Evolutionary conservation across 2,797 vertebrate species (phyloP).

Genomic region (Gallirallus australis): DNA sequence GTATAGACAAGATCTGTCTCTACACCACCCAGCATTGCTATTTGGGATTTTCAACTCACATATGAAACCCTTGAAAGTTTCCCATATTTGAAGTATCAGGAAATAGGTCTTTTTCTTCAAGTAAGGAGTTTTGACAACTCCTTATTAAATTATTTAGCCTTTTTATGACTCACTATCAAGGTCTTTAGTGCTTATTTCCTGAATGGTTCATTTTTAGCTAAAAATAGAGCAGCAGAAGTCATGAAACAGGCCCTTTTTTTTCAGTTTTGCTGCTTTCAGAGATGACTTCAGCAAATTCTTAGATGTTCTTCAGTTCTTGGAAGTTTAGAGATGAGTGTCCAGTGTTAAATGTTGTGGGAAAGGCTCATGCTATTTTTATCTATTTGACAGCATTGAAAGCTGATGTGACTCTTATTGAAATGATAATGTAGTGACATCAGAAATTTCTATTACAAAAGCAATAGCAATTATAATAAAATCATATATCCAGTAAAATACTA

Average conservation of each 20-base stretch:
- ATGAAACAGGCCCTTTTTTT: neutral
- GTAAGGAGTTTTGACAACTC: neutral
- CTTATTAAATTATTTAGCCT: neutral
- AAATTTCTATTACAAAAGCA: constrained; percentile 20
- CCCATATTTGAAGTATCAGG: neutral
- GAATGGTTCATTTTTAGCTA: neutral
- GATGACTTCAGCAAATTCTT: neutral
- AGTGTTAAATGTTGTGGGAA: neutral
- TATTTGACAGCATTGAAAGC: neutral
- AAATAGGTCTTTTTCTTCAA: neutral
- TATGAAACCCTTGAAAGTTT: neutral
- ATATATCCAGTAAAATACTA: neutral
- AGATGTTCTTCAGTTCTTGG: neutral
- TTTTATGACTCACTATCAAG: neutral
- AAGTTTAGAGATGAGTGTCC: neutral
- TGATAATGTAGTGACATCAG: neutral
- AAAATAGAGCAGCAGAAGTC: neutral
- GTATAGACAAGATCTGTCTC: neutral
- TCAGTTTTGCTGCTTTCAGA: neutral
- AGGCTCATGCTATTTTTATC: neutral
- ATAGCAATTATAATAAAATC: neutral
- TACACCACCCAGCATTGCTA: accelerated
- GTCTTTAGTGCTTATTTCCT: neutral
- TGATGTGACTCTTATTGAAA: neutral
- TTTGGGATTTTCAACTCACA: neutral